These are phyloP conservation scores for Acronicta aceris DNA, from an alignment of 2,888 invertebrate genomes.

Conservation along the genomic window DNA sequence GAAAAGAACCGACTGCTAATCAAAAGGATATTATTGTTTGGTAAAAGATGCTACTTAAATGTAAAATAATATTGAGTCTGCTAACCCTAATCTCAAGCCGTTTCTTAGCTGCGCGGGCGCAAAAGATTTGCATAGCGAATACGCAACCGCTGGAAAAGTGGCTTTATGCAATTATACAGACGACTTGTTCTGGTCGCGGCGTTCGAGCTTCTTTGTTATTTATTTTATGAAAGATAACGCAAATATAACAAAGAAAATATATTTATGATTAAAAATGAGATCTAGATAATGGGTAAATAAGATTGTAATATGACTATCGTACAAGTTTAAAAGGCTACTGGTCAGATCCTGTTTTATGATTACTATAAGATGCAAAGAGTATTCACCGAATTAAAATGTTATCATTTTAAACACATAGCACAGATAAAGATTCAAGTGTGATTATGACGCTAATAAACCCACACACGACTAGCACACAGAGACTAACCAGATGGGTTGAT, in stretches of 20 bases:
- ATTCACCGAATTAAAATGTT: too few relatives aligned
- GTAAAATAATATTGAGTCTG: background rate
- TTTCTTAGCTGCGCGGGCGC: conserved; percentile 49
- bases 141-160: conserved; percentile 63
- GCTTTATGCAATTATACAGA: conserved; percentile 60
- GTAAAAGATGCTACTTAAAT: too few relatives aligned
- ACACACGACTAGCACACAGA: too few relatives aligned
- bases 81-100: conserved; percentile 36
- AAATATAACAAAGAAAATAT: conserved; percentile 18
- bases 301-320: conserved; percentile 14
- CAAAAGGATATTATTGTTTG: too few relatives aligned
- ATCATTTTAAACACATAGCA: too few relatives aligned
- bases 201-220: conserved; percentile 16
- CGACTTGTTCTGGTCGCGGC: conserved; percentile 36
- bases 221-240: conserved; percentile 22
- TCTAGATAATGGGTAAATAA: conserved; percentile 7
- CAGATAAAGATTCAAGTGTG: too few relatives aligned
- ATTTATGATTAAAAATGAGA: conserved; percentile 1
- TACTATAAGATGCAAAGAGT: too few relatives aligned
- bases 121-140: conserved; percentile 53
- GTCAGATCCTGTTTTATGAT: background rate
- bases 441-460: too few relatives aligned
- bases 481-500: too few relatives aligned
- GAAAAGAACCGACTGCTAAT: too few relatives aligned
- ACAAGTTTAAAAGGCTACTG: background rate